phyloP scores from a whole-genome alignment of 2,113 vertebrate genomes.

The Phalacrocorax pelagicus region DNA sequence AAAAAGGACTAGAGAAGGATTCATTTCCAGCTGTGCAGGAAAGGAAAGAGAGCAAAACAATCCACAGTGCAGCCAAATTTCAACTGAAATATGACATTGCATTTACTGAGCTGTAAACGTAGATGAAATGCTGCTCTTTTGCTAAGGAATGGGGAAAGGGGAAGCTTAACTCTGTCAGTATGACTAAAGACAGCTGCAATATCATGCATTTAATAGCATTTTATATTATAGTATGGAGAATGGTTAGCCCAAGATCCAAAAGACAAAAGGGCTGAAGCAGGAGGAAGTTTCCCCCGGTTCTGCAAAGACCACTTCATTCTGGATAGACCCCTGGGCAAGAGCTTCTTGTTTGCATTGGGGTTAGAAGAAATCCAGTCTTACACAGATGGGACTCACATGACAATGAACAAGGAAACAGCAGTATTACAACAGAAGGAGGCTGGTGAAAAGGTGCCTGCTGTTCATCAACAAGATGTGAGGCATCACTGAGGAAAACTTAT shows the following conservation, averaged over 20 bases:
- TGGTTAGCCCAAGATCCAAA: background rate
- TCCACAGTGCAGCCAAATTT: background rate
- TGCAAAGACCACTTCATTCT: background rate
- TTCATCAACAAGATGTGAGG: background rate
- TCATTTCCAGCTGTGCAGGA: background rate
- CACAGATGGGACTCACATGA: background rate
- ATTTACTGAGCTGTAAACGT: background rate
- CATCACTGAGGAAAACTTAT: background rate
- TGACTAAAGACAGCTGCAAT: background rate
- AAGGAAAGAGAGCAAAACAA: slow-evolving; percentile 2
- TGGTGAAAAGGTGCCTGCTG: background rate
- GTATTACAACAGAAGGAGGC: background rate
- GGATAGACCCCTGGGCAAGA: background rate
- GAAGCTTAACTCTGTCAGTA: background rate
- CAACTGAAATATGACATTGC: background rate
- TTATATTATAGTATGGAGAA: background rate
- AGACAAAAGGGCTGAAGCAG: background rate
- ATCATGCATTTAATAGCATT: background rate
- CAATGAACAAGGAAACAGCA: background rate
- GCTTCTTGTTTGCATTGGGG: background rate
- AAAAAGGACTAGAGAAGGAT: background rate
- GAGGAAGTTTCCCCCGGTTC: background rate
- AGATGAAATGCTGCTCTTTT: background rate
- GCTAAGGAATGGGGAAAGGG: background rate
- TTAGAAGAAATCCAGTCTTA: background rate